Percentiles rank a stretch among this genome's conserved stretches.
These are phyloP conservation scores for Myathropa florea DNA, from an alignment of 2,888 invertebrate genomes.

Conservation along the genomic window DNA sequence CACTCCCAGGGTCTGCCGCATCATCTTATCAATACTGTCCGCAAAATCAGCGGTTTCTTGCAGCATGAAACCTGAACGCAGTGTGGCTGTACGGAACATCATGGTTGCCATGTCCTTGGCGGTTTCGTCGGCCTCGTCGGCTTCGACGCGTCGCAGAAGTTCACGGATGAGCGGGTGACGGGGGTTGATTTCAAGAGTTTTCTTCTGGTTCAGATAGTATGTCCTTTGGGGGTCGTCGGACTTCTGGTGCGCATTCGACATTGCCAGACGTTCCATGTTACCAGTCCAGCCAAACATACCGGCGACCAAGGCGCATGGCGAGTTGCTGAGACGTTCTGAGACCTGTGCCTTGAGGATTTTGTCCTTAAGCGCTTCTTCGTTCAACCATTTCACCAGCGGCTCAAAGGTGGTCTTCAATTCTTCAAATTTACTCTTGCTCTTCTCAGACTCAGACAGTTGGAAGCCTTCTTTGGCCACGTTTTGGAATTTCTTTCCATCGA, in stretches of 20 bases:
- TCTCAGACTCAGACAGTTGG: slow-evolving; percentile 88
- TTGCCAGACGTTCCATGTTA: slow-evolving; percentile 98
- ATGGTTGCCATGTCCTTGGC: slow-evolving; percentile 93
- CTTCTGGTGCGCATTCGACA: slow-evolving; percentile 98
- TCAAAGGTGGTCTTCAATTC: slow-evolving; percentile 89
- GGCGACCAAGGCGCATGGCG: slow-evolving; percentile 98
- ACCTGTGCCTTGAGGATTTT: slow-evolving; percentile 90
- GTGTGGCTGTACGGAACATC: slow-evolving; percentile 95
- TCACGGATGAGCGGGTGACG: slow-evolving; percentile 97
- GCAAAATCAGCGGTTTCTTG: slow-evolving; percentile 94
- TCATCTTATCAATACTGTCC: slow-evolving; percentile 93
- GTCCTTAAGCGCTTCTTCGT: slow-evolving; percentile 89
- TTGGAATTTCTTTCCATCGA: slow-evolving; percentile 99
- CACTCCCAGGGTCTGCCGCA: slow-evolving; percentile 90
- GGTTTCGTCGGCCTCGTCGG: slow-evolving; percentile 88
- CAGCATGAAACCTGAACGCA: slow-evolving; percentile 96
- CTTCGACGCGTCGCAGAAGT: slow-evolving; percentile 90
- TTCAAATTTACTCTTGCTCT: slow-evolving; percentile 88
- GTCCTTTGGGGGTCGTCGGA: slow-evolving; percentile 93
- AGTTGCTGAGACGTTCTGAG: slow-evolving; percentile 93
- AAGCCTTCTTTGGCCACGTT: slow-evolving; percentile 99
- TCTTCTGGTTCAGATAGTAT: slow-evolving; percentile 95
- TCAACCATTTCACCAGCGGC: slow-evolving; percentile 95
- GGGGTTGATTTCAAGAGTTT: slow-evolving; percentile 98
- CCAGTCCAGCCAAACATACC: slow-evolving; percentile 99